Percentiles rank a stretch among this genome's conserved stretches.
Evolutionary conservation across 2,888 invertebrate species (phyloP).

Genomic region (Balanococcus diminutus): DNA sequence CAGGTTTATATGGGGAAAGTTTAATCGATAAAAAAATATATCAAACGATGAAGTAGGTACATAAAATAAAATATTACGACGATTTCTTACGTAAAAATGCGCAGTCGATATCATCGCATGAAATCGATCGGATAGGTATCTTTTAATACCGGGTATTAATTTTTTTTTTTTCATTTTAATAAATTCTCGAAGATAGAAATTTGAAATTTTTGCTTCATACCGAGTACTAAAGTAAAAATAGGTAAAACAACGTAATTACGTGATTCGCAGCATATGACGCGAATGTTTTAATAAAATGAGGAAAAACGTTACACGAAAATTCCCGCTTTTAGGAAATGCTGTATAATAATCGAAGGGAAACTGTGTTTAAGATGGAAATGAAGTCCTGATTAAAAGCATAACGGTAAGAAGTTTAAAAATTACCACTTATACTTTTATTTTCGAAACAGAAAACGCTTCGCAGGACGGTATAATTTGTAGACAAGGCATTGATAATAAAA

Average conservation of each 20-base stretch:
- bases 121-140: background rate
- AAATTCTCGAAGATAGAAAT: conserved; percentile 17
- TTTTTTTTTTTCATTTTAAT: background rate
- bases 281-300: conserved; percentile 50
- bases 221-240: background rate
- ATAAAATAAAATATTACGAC: background rate
- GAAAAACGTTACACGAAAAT: conserved; percentile 39
- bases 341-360: conserved; percentile 50
- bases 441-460: conserved; percentile 16
- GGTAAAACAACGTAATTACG: conserved; percentile 53
- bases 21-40: background rate
- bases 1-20: too few species aligned
- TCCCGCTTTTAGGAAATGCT: conserved; percentile 19
- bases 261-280: conserved; percentile 54
- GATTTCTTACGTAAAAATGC: background rate
- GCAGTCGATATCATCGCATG: background rate
- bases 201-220: background rate
- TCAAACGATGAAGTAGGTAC: too few species aligned
- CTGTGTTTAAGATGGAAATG: conserved; percentile 50
- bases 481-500: conserved; percentile 24
- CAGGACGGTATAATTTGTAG: background rate
- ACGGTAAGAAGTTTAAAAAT: conserved; percentile 44
- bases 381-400: conserved; percentile 51
- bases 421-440: conserved; percentile 41
- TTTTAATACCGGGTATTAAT: background rate